Base-by-base conservation (phyloP, 2,797 vertebrate genomes). In the Salmo trutta region DNA sequence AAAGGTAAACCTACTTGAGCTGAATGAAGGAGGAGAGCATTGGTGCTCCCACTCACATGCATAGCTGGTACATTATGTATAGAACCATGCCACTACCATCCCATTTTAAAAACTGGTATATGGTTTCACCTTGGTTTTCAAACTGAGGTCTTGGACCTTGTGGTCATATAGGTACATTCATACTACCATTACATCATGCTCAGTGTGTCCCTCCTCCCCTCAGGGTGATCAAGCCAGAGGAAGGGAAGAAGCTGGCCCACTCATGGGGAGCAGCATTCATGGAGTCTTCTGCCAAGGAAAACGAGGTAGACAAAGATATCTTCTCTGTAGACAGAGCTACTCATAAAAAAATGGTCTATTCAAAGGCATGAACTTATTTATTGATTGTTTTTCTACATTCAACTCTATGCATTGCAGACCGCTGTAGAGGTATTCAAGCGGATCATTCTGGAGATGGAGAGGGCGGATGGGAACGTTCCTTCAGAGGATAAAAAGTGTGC, bases 281-380 rank as follows among this genome's bases (percentile, higher is more conserved):
- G 77, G 93, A 97, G 86, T 96, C 95, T 3, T 97, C 95, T 19
- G 96, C 96, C 85, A 96, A 95, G 87, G 95, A 97, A 86, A 97
- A 94, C 73, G 96, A 96, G 93, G 96, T 96, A 91, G 82, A 24
- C 21, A 71, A 62, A 79, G 59, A 24, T 19, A 14, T 64, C 10
- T 24, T 64, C 59, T 64, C 59, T 64, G 21, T 52, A 62, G 5
- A 47, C 17, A 52, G 16, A 71, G 70, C 1, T 33, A 16, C 31
- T 64, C 8, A 31, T 36, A 21, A 8, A 52, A 31, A 56, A 3
- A 33, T 6, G 65, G 19, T 27, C 17, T 19, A 21, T 74, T 33
- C 12, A 7, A 24, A 56, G 27, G 67, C 17, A 24, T 54, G 24
- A 10, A 41, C 12, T 64, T 5, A 24, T 27, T 29, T 47, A 21